phyloP scores from a whole-genome alignment of 2,888 invertebrate species.

The Xylota sylvarum region DNA sequence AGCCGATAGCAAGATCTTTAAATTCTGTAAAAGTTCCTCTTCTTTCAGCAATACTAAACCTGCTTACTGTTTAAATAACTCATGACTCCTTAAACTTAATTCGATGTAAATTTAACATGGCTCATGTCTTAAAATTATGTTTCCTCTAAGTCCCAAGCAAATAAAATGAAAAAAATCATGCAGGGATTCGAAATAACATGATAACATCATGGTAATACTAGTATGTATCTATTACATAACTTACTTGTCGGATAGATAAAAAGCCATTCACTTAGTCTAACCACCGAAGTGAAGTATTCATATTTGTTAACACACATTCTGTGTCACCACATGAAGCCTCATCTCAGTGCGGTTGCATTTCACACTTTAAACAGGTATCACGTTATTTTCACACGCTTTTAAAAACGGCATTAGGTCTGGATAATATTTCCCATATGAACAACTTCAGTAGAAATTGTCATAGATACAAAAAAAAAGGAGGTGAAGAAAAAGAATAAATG shows the following conservation, averaged over 20 bases:
- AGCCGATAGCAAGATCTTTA: no score
- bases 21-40: no score
- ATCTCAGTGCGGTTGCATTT: conserved; percentile 23
- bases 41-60: no score
- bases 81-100: no score
- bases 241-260: background rate
- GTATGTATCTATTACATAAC: background rate
- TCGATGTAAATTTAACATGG: background rate
- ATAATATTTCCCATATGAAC: conserved; percentile 54
- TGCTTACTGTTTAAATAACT: no score
- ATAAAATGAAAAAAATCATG: background rate
- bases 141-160: background rate
- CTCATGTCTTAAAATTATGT: no score
- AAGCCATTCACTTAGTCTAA: background rate
- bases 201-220: background rate
- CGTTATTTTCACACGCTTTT: conserved; percentile 56
- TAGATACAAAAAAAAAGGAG: conserved; percentile 7
- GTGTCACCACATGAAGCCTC: conserved; percentile 7
- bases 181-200: background rate
- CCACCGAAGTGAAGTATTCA: conserved; percentile 25
- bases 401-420: background rate
- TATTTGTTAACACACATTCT: conserved; percentile 6
- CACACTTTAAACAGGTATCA: conserved; percentile 46
- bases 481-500: conserved; percentile 43
- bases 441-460: conserved; percentile 38